Conservation (phyloP, 2,888 invertebrate species). For the Eupithecia dodoneata region DNA sequence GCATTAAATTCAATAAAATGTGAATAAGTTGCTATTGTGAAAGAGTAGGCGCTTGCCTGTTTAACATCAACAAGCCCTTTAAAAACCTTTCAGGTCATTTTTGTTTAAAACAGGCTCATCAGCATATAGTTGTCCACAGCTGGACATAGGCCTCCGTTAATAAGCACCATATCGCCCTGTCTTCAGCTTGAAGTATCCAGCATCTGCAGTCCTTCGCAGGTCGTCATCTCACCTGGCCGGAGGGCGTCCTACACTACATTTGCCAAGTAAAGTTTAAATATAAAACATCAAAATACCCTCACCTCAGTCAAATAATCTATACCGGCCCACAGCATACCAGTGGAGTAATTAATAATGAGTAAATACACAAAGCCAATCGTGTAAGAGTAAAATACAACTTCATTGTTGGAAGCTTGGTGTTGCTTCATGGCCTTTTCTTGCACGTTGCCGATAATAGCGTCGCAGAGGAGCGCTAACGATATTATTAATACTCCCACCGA, state of each 20-base stretch:
- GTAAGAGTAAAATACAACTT: conserved; percentile 97
- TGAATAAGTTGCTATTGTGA: background rate
- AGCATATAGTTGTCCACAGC: no score
- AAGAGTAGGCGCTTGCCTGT: background rate
- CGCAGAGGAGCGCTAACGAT: conserved; percentile 94
- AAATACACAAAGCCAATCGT: conserved; percentile 94
- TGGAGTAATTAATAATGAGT: conserved; percentile 87
- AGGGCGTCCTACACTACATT: no score
- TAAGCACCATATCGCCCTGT: no score
- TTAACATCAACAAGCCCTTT: no score
- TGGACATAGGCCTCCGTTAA: no score
- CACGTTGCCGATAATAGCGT: conserved; percentile 98
- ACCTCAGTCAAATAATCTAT: conserved; percentile 91
- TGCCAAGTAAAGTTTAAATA: no score
- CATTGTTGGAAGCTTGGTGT: conserved; percentile 92
- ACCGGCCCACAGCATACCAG: conserved; percentile 90
- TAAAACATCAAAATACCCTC: conserved; percentile 42
- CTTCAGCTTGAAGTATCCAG: no score
- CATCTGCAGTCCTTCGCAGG: no score
- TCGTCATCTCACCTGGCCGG: no score
- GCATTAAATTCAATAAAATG: background rate
- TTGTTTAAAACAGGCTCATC: background rate
- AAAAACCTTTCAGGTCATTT: background rate
- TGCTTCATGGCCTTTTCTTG: conserved; percentile 97
- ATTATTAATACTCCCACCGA: conserved; percentile 89